Evolutionary conservation across 2,888 invertebrate genomes (phyloP).

Genomic region (Apodemia zela): DNA sequence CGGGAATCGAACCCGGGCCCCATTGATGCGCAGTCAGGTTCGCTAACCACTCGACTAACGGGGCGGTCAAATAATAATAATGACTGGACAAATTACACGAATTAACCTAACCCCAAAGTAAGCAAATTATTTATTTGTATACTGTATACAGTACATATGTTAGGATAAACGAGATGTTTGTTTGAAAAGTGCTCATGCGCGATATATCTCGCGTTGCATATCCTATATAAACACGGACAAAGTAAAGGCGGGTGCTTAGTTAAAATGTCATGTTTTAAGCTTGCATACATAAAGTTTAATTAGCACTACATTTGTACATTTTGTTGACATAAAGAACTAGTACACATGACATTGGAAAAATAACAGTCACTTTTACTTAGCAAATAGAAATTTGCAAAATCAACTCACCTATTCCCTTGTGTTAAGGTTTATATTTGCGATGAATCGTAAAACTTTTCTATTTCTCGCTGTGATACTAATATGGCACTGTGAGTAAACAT

Average conservation of each 20-base stretch:
- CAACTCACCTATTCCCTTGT: constrained; percentile 31
- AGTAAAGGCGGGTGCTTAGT: background rate
- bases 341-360: constrained; percentile 25
- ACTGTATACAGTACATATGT: too few species aligned
- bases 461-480: constrained; percentile 50
- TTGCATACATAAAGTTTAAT: background rate
- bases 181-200: too few species aligned
- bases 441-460: constrained; percentile 48
- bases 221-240: background rate
- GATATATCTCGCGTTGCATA: too few species aligned
- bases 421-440: constrained; percentile 38
- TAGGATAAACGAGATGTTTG: too few species aligned
- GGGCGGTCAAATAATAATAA: too few species aligned
- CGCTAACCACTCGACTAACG: too few species aligned
- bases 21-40: too few species aligned
- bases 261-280: background rate
- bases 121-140: too few species aligned
- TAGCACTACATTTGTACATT: background rate
- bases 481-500: constrained; percentile 31
- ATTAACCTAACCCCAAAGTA: too few species aligned
- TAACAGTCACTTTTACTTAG: constrained; percentile 52
- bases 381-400: constrained; percentile 52
- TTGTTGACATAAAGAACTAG: constrained; percentile 7
- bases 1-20: too few species aligned
- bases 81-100: too few species aligned